A percentile compares a stretch with the other conserved stretches of the same genome.
Conservation (phyloP, 2,113 vertebrate genomes). For the Cairina moschata region DNA sequence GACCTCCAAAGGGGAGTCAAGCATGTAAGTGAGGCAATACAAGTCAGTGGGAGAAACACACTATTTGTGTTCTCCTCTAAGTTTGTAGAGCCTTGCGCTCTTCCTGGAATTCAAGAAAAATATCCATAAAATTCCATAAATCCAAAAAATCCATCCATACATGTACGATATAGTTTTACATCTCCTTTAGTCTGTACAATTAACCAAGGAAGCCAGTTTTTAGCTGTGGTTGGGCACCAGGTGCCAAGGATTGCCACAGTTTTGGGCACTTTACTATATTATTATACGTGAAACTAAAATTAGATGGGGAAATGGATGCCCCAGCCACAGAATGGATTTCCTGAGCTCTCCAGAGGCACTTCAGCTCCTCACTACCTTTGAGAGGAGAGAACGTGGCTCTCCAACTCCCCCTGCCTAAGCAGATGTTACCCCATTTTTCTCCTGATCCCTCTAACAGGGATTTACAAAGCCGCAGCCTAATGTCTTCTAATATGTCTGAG, state of each 20-base stretch:
- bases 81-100: neutral
- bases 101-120: neutral
- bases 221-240: neutral
- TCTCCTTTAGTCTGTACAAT: neutral
- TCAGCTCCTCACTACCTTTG: neutral
- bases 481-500: rapidly evolving
- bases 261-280: neutral
- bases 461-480: neutral
- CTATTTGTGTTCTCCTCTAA: neutral
- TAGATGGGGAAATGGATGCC: neutral
- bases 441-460: neutral
- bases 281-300: neutral
- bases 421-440: neutral
- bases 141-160: neutral
- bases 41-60: neutral
- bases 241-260: neutral
- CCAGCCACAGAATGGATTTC: neutral
- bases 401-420: neutral
- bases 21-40: neutral
- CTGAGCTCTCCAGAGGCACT: neutral
- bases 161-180: neutral
- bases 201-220: neutral
- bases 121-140: neutral
- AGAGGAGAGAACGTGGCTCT: neutral
- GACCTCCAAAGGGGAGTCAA: neutral